These are phyloP conservation scores for Erebia epiphron DNA, from an alignment of 2,888 invertebrate genomes.

Conservation along the genomic window DNA sequence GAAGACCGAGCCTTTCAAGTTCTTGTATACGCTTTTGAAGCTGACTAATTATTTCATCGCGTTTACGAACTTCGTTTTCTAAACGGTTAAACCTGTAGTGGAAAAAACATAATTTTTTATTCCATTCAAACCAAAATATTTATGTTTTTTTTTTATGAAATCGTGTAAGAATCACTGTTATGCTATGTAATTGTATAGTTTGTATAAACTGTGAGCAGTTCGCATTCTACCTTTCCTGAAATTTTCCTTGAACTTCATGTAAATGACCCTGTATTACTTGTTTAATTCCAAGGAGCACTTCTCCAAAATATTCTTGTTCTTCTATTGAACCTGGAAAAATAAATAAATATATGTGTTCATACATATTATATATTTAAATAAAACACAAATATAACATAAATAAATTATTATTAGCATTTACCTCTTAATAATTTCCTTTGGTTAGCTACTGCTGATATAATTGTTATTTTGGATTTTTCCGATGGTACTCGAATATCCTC, in stretches of 20 bases:
- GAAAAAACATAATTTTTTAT: neutral
- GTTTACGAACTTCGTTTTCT: slow-evolving; percentile 90
- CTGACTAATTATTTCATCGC: slow-evolving; percentile 91
- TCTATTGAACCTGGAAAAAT: slow-evolving; percentile 83
- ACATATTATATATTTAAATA: neutral
- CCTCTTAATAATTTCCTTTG: slow-evolving; percentile 83
- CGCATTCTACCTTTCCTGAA: slow-evolving; percentile 81
- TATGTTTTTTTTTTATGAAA: neutral
- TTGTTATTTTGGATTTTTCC: slow-evolving; percentile 81
- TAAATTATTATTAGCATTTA: slow-evolving; percentile 47
- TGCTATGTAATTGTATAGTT: neutral
- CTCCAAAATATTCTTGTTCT: slow-evolving; percentile 92
- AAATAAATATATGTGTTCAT: slow-evolving; percentile 26
- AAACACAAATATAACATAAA: neutral
- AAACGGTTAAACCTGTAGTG: slow-evolving; percentile 85
- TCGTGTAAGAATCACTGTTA: neutral
- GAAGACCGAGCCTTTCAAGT: slow-evolving; percentile 78
- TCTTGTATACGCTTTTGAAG: slow-evolving; percentile 88
- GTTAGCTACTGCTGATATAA: slow-evolving; percentile 83
- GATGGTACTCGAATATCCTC: slow-evolving; percentile 80
- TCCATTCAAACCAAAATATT: neutral
- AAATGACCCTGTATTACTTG: slow-evolving; percentile 90
- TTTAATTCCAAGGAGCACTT: slow-evolving; percentile 90
- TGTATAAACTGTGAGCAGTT: too few species aligned
- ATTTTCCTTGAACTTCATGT: slow-evolving; percentile 87